Evolutionary conservation across 1,140 invertebrate genomes (phyloP).

Genomic region (Drosophila ironensis): DNA sequence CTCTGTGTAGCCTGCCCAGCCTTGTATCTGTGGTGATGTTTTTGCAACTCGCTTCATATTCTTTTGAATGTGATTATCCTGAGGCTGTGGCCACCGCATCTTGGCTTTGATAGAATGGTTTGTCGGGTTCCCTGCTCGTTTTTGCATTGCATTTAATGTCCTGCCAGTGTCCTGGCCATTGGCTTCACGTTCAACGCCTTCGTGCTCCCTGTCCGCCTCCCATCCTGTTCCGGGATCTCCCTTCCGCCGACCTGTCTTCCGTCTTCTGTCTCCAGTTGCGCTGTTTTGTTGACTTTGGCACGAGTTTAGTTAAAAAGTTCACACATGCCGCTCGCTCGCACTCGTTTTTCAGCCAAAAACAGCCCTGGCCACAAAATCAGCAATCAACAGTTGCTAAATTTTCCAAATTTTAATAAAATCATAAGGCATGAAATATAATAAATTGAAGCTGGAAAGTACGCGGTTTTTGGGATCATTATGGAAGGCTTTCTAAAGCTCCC

Average conservation of each 20-base stretch:
- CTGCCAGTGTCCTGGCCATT: constrained; percentile 62
- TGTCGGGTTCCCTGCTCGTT: constrained; percentile 26
- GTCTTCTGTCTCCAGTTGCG: constrained; percentile 27
- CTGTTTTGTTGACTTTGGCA: constrained; percentile 78
- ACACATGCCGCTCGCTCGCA: constrained; percentile 58
- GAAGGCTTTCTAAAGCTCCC: too few species aligned
- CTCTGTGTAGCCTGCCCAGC: not conserved
- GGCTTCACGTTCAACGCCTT: constrained; percentile 26
- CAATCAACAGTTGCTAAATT: not conserved
- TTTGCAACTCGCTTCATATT: constrained; percentile 76
- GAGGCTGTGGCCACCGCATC: constrained; percentile 69
- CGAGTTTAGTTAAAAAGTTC: constrained; percentile 79
- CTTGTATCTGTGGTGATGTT: constrained; percentile 60
- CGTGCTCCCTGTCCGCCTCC: constrained; percentile 1
- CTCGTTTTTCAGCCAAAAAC: constrained; percentile 24
- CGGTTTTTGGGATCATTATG: too few species aligned
- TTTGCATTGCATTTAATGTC: constrained; percentile 74
- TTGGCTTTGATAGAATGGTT: constrained; percentile 70
- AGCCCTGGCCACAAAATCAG: constrained; percentile 23
- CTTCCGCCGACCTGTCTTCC: not conserved
- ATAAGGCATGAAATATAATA: too few species aligned
- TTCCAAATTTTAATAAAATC: too few species aligned
- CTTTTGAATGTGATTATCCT: constrained; percentile 78
- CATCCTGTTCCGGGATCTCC: constrained; percentile 12
- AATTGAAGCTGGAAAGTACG: too few species aligned